Conservation (phyloP, 2,888 invertebrate genomes). For the Euzophera pinguis region DNA sequence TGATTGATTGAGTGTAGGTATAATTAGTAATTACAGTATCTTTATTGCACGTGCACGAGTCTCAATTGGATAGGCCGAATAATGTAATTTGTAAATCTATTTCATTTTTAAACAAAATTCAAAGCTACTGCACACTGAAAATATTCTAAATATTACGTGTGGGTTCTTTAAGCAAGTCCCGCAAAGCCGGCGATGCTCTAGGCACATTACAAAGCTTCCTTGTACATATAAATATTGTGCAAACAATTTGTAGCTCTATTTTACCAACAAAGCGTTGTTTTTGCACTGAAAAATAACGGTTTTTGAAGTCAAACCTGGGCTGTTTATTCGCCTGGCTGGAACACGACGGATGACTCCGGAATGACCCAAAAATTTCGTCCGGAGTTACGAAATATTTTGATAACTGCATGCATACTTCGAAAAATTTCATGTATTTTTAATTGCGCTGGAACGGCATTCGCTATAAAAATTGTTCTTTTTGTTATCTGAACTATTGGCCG, state of each 20-base stretch:
- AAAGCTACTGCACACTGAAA: neutral
- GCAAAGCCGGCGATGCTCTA: slow-evolving; percentile 26
- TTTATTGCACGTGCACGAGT: no score
- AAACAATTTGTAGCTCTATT: neutral
- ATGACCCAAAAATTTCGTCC: slow-evolving; percentile 1
- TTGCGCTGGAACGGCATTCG: no score
- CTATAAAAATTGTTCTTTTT: no score
- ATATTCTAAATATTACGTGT: neutral
- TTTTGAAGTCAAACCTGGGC: slow-evolving; percentile 3
- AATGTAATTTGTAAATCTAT: no score
- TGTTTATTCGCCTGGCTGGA: neutral
- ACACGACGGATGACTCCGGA: neutral
- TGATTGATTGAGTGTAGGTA: no score
- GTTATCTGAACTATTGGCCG: no score
- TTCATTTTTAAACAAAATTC: no score
- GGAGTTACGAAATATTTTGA: neutral
- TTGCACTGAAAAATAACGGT: neutral
- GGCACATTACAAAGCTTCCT: slow-evolving; percentile 36
- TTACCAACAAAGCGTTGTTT: neutral
- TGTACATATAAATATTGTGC: neutral
- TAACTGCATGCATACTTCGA: neutral
- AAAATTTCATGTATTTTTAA: no score
- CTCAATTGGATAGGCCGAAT: no score
- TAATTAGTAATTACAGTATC: no score
- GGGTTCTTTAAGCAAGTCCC: neutral